These are phyloP conservation scores for Scaptomyza pallida DNA, from an alignment of 1,140 invertebrate species.

Conservation along the genomic window DNA sequence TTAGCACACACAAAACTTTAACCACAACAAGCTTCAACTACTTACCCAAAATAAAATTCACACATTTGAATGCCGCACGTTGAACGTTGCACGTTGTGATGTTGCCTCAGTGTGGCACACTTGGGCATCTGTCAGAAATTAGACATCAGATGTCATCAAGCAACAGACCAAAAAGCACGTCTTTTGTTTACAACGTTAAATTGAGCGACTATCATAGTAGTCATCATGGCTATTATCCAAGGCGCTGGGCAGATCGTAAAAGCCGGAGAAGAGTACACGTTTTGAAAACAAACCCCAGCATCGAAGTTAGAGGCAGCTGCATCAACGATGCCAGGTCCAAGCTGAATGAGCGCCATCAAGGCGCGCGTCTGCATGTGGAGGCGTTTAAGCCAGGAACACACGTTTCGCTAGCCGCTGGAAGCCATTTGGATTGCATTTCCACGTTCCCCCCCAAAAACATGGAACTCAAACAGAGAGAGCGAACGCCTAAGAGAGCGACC, in stretches of 20 bases:
- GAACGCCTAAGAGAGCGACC: neutral
- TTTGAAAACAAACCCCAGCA: conserved; percentile 55
- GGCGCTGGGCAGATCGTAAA: conserved; percentile 61
- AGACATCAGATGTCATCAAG: neutral
- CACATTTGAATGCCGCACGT: conserved; percentile 27
- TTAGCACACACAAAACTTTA: conserved; percentile 31
- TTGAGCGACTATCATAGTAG: conserved; percentile 24
- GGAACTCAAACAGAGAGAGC: conserved; percentile 30
- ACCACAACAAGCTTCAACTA: conserved; percentile 48
- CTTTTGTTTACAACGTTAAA: conserved; percentile 59
- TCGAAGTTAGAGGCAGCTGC: conserved; percentile 42
- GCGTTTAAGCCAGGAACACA: conserved; percentile 40
- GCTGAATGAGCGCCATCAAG: conserved; percentile 65
- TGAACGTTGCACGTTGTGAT: conserved; percentile 46
- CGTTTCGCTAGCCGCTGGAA: conserved; percentile 36
- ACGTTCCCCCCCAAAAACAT: conserved; percentile 20
- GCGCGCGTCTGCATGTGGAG: conserved; percentile 61
- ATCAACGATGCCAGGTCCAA: conserved; percentile 68
- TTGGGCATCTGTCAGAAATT: conserved; percentile 6
- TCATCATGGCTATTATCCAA: conserved; percentile 40
- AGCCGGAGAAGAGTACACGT: conserved; percentile 33
- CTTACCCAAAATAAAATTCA: conserved; percentile 64
- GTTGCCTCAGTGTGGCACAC: conserved; percentile 36
- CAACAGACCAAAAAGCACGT: conserved; percentile 13
- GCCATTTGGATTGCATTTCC: conserved; percentile 13